Base-by-base conservation (phyloP, 2,888 invertebrate genomes). In the Caradrina kadenii region DNA sequence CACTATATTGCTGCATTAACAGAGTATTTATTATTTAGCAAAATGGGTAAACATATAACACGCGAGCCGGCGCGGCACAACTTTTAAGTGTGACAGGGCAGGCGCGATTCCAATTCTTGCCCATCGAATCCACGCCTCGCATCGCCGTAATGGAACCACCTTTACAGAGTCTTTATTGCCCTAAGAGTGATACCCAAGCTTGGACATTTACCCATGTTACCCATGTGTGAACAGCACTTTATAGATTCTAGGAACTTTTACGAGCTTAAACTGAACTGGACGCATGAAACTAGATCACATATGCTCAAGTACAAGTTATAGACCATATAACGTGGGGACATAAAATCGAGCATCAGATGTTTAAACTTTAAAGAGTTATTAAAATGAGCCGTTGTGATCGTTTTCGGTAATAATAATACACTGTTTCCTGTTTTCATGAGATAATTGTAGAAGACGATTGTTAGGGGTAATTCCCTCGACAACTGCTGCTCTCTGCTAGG, bases 251-350 rank as follows among this genome's bases (percentile, higher is more conserved):
- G 60, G 35, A 60, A 58, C 31, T 65, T 76, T 81, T 83, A 83
- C 71, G 84, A 78, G 22, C 69, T 54, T 31, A 50, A 64, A 52
- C n/a, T n/a, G n/a, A n/a, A n/a, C 67, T 39, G 64, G 60, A 75
- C 66, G 65, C 66, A 50, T 72, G 63, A 59, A 54, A 81, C 74
- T 78, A 56, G 72, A 78, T 64, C 68, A 64, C 55, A 69, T 69
- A 69, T 52, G 21, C 50, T 39, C 26, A 61, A 64, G 72, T 61
- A 31, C 63, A 71, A 62, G 21, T 71, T 71, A 67, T 58, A 17
- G 22, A 49, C 59, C 55, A 39, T 49, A 56, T 54, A 22, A 31
- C 50, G 26, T 10, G 45, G 50, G 78, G 3, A 78, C 45, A 60
- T 71, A 45, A 60, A 78, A 50, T 50, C 50, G 13, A 52, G 50